Percentiles rank a stretch among this genome's conserved stretches.
phyloP scores from a whole-genome alignment of 2,797 vertebrate genomes.

The Gephyroberyx darwinii region DNA sequence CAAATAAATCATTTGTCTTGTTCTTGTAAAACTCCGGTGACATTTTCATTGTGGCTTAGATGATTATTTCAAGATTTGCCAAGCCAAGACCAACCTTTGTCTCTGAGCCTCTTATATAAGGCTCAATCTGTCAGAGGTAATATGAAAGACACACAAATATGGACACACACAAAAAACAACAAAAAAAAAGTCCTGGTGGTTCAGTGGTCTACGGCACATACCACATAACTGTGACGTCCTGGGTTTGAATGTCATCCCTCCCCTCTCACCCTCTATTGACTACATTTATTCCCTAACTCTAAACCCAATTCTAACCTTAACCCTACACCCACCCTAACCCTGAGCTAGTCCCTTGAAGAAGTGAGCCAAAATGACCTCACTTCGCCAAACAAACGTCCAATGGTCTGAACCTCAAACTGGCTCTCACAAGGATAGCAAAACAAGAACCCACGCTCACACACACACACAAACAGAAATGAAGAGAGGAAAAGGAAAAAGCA shows the following conservation, averaged over 20 bases:
- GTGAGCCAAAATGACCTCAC: no score
- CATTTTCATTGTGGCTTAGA: not conserved
- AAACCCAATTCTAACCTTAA: no score
- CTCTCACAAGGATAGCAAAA: not conserved
- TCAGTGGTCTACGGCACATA: no score
- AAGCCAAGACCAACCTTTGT: not conserved
- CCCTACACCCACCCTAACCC: no score
- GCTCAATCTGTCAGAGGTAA: slow-evolving; percentile 1
- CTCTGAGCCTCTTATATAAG: slow-evolving; percentile 5
- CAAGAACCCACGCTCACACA: not conserved
- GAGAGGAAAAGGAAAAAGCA: not conserved
- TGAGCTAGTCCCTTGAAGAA: no score
- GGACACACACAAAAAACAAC: not conserved
- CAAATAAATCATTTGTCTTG: not conserved
- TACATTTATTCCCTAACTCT: no score
- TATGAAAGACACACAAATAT: not conserved
- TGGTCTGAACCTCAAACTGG: no score
- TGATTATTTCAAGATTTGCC: slow-evolving; percentile 16
- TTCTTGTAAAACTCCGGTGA: slow-evolving; percentile 31
- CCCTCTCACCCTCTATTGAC: no score
- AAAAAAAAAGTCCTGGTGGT: not conserved
- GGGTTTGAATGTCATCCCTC: no score
- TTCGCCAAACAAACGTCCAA: no score
- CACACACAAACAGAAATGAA: slow-evolving; percentile 1
- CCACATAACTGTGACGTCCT: no score